A percentile compares a stretch with the other conserved stretches of the same genome.
Evolutionary conservation across 2,797 vertebrate species (phyloP).

Genomic region (Falco concolor): DNA sequence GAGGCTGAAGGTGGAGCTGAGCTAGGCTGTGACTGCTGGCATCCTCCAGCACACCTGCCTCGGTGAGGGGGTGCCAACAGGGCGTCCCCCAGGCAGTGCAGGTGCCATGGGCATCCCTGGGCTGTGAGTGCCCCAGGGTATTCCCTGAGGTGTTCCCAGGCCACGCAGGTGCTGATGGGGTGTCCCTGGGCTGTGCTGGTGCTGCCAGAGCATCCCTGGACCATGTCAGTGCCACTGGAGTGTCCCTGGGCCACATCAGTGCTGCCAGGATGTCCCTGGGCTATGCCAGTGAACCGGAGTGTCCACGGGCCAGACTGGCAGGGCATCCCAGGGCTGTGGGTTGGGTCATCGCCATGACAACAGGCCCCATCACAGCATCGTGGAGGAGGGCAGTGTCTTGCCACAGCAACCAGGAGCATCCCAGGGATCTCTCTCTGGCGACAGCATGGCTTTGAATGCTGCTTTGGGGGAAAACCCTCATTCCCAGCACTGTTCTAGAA

Average conservation of each 20-base stretch:
- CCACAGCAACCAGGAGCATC: not conserved
- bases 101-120: not conserved
- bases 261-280: not conserved
- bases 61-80: not conserved
- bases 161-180: not conserved
- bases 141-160: not conserved
- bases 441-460: fast-evolving
- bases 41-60: fast-evolving
- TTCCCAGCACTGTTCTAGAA: not conserved
- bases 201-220: not conserved
- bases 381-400: not conserved
- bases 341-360: not conserved
- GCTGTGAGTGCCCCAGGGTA: not conserved
- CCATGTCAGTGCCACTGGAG: fast-evolving
- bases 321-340: not conserved
- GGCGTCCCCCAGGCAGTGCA: not conserved
- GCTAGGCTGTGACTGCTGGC: fast-evolving
- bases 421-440: not conserved
- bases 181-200: not conserved
- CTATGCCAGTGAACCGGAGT: not conserved
- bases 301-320: fast-evolving
- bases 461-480: not conserved
- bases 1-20: not conserved
- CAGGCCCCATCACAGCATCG: not conserved
- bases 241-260: not conserved